Base-by-base conservation (phyloP, 2,113 vertebrate species). In the Noctilio leporinus region DNA sequence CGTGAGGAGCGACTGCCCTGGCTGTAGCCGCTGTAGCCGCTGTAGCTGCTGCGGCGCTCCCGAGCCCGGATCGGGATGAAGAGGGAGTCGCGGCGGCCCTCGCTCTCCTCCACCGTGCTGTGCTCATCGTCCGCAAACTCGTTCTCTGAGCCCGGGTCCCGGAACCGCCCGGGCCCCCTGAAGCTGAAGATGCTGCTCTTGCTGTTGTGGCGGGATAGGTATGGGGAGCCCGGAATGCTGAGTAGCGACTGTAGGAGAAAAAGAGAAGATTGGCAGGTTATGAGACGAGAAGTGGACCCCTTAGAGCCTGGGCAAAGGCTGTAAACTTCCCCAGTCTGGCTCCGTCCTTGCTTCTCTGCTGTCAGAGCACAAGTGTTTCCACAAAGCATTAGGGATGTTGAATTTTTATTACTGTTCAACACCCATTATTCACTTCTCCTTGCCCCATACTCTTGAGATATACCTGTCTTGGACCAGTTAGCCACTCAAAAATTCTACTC, bases 131-230 rank as follows among this genome's bases (percentile, higher is more conserved):
- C 99, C 0, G 99, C 99, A 9, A 99, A 99, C 96, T 99, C 99
- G 4, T 99, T 99, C 98, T 99, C 99, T 0, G 99, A 99, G 82
- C 97, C 99, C 0, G 99, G 99, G 91, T 99, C 99, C 47, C 99
- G 99, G 94, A 99, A 99, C 0, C 99, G 98, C 93, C 98, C 99
- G 0, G 97, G 97, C 0, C 98, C 97, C 83, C 99, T 99, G 98
- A 99, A 99, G 98, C 99, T 99, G 99, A 99, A 99, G 98, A 99
- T 99, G 98, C 99, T 99, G 98, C 99, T 99, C 97, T 99, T 99
- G 98, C 99, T 99, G 98, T 99, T 99, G 98, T 99, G 99, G 47
- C 99, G 99, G 8, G 99, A 99, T 96, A 99, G 99, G 97, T 99
- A 99, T 20, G 99, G 99, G 2, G 99, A 99, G 97, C 99, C 99